phyloP scores from a whole-genome alignment of 1,140 invertebrate species.

The Nixonia krombeini region DNA sequence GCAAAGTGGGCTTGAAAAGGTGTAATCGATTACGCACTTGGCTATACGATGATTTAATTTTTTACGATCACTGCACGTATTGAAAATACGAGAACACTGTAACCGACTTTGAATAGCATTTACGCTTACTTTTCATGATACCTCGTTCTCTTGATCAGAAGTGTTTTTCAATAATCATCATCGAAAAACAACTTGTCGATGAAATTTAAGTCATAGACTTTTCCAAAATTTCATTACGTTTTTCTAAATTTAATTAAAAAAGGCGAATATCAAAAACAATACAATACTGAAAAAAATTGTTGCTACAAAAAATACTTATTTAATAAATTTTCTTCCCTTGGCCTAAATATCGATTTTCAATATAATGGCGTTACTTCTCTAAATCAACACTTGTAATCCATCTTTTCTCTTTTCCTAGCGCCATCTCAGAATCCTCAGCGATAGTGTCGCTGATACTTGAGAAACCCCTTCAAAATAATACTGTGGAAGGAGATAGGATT shows the following conservation, averaged over 20 bases:
- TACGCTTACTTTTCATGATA: neutral
- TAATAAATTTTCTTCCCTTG: neutral
- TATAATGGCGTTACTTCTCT: constrained; percentile 15
- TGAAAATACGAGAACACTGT: neutral
- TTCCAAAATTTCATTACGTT: too few relatives aligned
- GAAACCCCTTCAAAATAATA: constrained; percentile 4
- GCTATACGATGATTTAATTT: neutral
- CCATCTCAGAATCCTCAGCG: constrained; percentile 1
- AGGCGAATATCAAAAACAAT: too few relatives aligned
- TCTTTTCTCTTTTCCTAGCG: constrained; percentile 12
- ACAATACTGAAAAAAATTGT: too few relatives aligned
- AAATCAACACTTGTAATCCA: constrained; percentile 31
- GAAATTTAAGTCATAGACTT: too few relatives aligned
- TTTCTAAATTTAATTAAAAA: too few relatives aligned
- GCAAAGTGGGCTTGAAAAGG: neutral
- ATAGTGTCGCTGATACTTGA: neutral
- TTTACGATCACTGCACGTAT: neutral
- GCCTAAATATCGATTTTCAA: constrained; percentile 15
- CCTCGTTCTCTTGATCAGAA: neutral
- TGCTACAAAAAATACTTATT: neutral
- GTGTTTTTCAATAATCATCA: neutral
- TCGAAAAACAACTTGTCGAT: too few relatives aligned
- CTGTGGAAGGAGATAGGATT: constrained; percentile 34
- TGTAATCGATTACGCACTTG: neutral
- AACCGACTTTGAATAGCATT: neutral